phyloP scores from a whole-genome alignment of 2,113 vertebrate genomes.

The Chloebia gouldiae region DNA sequence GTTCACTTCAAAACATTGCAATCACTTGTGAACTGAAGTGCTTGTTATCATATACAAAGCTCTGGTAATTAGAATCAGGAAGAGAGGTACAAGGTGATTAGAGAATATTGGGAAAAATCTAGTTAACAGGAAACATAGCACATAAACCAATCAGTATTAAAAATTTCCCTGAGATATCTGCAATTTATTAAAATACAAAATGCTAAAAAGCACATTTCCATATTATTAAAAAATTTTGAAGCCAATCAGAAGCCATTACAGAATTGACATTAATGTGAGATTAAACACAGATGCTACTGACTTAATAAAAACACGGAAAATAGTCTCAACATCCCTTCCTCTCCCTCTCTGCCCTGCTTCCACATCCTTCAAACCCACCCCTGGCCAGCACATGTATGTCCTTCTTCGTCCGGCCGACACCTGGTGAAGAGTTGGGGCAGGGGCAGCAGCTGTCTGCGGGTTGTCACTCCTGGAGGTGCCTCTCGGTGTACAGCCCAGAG shows the following conservation, averaged over 20 bases:
- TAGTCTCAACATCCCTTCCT: not conserved
- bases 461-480: no score
- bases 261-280: not conserved
- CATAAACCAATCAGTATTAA: not conserved
- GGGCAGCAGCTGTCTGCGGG: not conserved
- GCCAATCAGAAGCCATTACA: not conserved
- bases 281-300: not conserved
- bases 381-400: not conserved
- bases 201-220: slow-evolving; percentile 11
- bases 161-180: not conserved
- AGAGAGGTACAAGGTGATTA: slow-evolving; percentile 19
- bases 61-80: slow-evolving; percentile 46
- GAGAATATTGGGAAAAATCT: slow-evolving; percentile 28
- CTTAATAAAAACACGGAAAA: not conserved
- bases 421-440: not conserved
- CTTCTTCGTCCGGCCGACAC: rapidly evolving
- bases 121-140: slow-evolving; percentile 18
- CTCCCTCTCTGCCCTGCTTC: not conserved
- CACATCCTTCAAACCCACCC: not conserved
- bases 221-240: slow-evolving; percentile 17
- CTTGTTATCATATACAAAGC: slow-evolving; percentile 22
- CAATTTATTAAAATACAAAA: slow-evolving; percentile 21
- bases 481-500: rapidly evolving
- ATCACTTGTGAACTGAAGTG: slow-evolving; percentile 64
- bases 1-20: slow-evolving; percentile 41